Percentiles rank a stretch among this genome's conserved stretches.
Evolutionary conservation across 2,888 invertebrate species (phyloP).

Genomic region (Strigamia maritima): DNA sequence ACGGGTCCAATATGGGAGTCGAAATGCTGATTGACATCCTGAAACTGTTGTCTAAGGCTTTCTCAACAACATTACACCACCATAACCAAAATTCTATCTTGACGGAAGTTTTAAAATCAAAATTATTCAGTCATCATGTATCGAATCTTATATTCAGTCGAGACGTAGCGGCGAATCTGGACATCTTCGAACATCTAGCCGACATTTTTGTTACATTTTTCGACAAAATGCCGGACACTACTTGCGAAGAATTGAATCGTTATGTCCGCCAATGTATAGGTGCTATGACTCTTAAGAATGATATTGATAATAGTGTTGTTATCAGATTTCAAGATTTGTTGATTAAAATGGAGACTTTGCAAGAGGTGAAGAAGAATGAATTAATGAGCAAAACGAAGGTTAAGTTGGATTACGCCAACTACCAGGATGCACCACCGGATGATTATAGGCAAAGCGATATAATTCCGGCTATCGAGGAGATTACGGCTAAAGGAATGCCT

Average conservation of each 20-base stretch:
- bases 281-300: neutral
- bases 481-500: constrained; percentile 45
- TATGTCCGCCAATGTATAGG: neutral
- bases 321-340: neutral
- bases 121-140: neutral
- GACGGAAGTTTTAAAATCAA: neutral
- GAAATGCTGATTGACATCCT: neutral
- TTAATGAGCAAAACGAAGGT: neutral
- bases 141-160: neutral
- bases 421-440: neutral
- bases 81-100: neutral
- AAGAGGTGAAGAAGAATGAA: neutral
- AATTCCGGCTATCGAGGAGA: constrained; percentile 48
- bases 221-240: neutral
- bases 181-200: neutral
- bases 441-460: constrained; percentile 45
- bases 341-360: neutral
- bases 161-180: neutral
- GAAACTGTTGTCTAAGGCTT: neutral
- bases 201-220: neutral
- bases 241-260: neutral
- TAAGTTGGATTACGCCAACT: neutral
- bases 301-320: neutral
- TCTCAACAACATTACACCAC: neutral
- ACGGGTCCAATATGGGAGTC: neutral